A percentile compares a stretch with the other conserved stretches of the same genome.
phyloP scores from a whole-genome alignment of 2,888 invertebrate genomes.

The Andrena bicolor region DNA sequence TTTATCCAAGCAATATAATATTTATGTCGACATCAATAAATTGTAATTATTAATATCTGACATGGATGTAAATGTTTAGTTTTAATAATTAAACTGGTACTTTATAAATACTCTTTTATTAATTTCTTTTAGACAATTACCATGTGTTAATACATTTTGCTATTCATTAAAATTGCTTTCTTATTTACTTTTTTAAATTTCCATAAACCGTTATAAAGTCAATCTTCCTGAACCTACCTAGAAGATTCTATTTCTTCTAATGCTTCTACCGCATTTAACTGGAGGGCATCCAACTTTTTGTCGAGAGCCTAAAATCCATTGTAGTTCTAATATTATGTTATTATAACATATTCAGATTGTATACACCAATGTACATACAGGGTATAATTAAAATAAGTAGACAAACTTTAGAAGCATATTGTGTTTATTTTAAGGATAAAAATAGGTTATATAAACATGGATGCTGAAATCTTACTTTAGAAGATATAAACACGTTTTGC shows the following conservation, averaged over 20 bases:
- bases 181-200: constrained; percentile 24
- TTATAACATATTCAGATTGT: constrained; percentile 10
- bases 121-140: background rate
- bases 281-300: constrained; percentile 82
- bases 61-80: background rate
- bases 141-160: background rate
- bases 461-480: too few species aligned
- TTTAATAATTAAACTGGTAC: background rate
- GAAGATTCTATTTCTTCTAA: constrained; percentile 80
- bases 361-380: background rate
- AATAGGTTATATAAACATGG: too few species aligned
- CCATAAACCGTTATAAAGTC: constrained; percentile 32
- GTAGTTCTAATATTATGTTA: constrained; percentile 35
- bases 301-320: constrained; percentile 82
- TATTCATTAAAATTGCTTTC: background rate
- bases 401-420: too few species aligned
- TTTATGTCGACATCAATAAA: background rate
- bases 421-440: too few species aligned
- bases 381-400: too few species aligned
- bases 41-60: background rate
- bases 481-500: too few species aligned
- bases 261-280: constrained; percentile 78
- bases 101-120: background rate
- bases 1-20: background rate
- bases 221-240: constrained; percentile 72